Percentiles rank a stretch among this genome's conserved stretches.
Evolutionary conservation across 2,888 invertebrate genomes (phyloP).

Genomic region (Caenorhabditis doughertyi): DNA sequence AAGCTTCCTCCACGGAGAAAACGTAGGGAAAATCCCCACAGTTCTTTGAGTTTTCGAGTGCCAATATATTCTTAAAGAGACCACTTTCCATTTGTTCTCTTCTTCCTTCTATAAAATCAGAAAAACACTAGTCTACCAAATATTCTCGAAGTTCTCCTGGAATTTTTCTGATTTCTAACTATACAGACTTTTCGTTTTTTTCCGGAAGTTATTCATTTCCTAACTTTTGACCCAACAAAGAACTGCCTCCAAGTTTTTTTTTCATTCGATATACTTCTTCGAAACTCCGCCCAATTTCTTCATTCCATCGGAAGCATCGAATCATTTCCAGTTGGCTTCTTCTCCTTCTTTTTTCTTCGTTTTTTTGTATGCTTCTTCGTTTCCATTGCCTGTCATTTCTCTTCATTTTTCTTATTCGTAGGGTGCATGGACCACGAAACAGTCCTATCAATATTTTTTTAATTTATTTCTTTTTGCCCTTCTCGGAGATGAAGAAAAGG

Average conservation of each 20-base stretch:
- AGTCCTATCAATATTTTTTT: slow-evolving; percentile 35
- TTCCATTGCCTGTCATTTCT: slow-evolving; percentile 13
- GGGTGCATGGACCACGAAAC: slow-evolving; percentile 7
- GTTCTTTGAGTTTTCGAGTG: too few relatives aligned
- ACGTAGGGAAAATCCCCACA: too few relatives aligned
- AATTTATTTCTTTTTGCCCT: slow-evolving; percentile 43
- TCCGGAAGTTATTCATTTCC: slow-evolving; percentile 11
- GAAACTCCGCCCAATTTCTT: slow-evolving; percentile 47
- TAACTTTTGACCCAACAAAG: slow-evolving; percentile 1
- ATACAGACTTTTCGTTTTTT: neutral
- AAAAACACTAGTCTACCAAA: neutral
- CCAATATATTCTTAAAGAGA: too few relatives aligned
- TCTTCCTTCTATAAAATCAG: too few relatives aligned
- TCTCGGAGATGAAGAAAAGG: slow-evolving; percentile 3
- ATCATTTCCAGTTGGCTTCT: slow-evolving; percentile 62
- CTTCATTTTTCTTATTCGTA: slow-evolving; percentile 13
- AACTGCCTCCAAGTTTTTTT: neutral
- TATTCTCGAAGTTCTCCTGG: neutral
- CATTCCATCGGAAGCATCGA: slow-evolving; percentile 47
- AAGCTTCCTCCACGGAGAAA: too few relatives aligned
- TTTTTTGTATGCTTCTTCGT: slow-evolving; percentile 12
- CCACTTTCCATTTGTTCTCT: too few relatives aligned
- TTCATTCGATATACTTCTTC: slow-evolving; percentile 5
- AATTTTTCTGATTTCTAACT: neutral
- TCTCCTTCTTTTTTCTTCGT: slow-evolving; percentile 27